These are phyloP conservation scores for Phenganax marumi DNA, from an alignment of 92 coral and sea anemone species.

Conservation along the genomic window DNA sequence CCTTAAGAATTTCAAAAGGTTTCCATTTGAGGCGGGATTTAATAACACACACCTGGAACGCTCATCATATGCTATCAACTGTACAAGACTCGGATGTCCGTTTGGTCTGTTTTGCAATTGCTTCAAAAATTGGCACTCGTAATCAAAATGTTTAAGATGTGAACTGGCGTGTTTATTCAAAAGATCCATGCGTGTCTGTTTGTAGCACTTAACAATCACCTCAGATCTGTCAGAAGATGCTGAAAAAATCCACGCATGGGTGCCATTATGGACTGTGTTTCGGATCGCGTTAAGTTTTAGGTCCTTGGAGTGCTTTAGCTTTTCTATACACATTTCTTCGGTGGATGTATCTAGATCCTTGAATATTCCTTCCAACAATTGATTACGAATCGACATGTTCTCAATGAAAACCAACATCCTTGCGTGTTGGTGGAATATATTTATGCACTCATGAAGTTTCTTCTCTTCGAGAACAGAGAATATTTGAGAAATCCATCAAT, in stretches of 20 bases:
- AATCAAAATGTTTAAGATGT: neutral
- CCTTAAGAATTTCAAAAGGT: constrained; percentile 12
- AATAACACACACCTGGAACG: neutral
- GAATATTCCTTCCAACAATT: constrained; percentile 5
- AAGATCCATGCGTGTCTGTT: constrained; percentile 7
- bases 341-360: constrained; percentile 15
- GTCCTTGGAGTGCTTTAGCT: neutral
- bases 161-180: neutral
- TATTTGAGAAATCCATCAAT: constrained; percentile 8
- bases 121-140: neutral
- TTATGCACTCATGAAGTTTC: constrained; percentile 14
- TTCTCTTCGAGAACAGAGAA: neutral
- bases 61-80: neutral
- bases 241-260: constrained; percentile 13
- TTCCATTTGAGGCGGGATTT: neutral
- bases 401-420: constrained; percentile 15
- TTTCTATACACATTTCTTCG: constrained; percentile 21
- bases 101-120: neutral
- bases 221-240: neutral
- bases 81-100: constrained; percentile 4
- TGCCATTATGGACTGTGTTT: constrained; percentile 21
- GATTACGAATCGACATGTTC: constrained; percentile 3
- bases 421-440: constrained; percentile 19
- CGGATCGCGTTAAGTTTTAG: neutral
- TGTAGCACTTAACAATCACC: constrained; percentile 32